These are phyloP conservation scores for Hyla sarda DNA, from an alignment of 2,113 vertebrate genomes.

Conservation along the genomic window DNA sequence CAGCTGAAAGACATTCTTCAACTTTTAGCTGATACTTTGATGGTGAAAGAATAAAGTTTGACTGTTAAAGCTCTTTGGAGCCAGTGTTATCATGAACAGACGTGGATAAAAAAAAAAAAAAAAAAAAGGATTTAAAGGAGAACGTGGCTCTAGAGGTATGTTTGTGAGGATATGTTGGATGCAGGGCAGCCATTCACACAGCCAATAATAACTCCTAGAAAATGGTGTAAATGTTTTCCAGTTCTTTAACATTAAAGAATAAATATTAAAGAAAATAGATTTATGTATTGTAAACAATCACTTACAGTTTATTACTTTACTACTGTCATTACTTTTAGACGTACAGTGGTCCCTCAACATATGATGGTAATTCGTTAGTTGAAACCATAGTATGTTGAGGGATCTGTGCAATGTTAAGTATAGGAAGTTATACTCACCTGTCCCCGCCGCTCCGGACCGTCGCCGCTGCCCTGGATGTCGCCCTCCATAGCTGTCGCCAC, in stretches of 20 bases:
- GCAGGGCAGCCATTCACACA: not conserved
- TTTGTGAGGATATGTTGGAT: conserved; percentile 4
- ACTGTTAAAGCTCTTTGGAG: conserved; percentile 44
- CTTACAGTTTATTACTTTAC: no score
- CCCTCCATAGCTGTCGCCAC: no score
- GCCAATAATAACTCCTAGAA: not conserved
- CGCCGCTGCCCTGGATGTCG: no score
- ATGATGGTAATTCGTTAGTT: no score
- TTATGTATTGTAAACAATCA: not conserved
- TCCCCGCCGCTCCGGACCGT: no score
- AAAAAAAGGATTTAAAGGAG: not conserved
- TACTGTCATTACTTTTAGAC: no score
- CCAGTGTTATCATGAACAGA: conserved; percentile 48
- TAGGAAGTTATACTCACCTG: no score
- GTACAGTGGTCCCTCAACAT: no score
- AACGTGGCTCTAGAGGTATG: not conserved
- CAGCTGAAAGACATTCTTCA: conserved; percentile 58
- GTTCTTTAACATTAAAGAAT: not conserved
- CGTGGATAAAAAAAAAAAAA: conserved; percentile 53
- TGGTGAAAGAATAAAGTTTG: conserved; percentile 46
- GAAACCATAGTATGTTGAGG: no score
- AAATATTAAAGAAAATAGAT: not conserved
- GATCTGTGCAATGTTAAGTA: no score
- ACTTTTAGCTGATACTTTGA: conserved; percentile 47
- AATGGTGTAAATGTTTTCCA: not conserved